Conservation (phyloP, 2,888 invertebrate species). For the Eremobia ochroleuca region DNA sequence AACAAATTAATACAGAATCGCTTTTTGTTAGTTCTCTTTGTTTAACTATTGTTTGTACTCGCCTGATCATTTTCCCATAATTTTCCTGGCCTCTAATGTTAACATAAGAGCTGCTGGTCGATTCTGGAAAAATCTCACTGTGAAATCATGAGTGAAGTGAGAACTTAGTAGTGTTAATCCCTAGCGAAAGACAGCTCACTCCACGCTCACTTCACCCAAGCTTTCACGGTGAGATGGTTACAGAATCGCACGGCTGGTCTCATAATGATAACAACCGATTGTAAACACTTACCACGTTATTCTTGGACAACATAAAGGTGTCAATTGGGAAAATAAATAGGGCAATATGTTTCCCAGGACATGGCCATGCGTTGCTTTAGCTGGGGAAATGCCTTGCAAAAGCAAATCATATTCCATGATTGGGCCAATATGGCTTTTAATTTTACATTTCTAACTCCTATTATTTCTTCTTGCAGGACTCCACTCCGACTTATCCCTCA, state of each 20-base stretch:
- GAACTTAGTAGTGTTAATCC: too few species aligned
- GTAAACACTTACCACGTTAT: background rate
- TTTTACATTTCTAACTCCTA: background rate
- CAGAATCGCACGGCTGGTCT: background rate
- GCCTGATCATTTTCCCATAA: background rate
- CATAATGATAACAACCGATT: background rate
- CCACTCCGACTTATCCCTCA: conserved; percentile 93
- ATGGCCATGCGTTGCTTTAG: background rate
- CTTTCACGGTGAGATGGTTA: too few species aligned
- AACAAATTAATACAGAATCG: background rate
- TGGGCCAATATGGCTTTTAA: background rate
- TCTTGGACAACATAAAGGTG: background rate
- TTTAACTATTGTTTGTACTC: background rate
- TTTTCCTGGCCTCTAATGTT: background rate
- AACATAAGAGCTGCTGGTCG: too few species aligned
- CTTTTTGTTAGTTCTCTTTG: conserved; percentile 2
- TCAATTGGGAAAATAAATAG: too few species aligned
- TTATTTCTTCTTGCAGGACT: conserved; percentile 85
- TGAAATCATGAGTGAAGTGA: too few species aligned
- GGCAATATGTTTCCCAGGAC: background rate
- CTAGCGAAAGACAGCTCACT: too few species aligned
- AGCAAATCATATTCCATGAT: background rate
- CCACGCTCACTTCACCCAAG: too few species aligned
- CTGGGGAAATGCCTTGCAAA: too few species aligned
- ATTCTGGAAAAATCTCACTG: too few species aligned